phyloP scores from a whole-genome alignment of 1,140 invertebrate species.

The Trichonephila clavata region DNA sequence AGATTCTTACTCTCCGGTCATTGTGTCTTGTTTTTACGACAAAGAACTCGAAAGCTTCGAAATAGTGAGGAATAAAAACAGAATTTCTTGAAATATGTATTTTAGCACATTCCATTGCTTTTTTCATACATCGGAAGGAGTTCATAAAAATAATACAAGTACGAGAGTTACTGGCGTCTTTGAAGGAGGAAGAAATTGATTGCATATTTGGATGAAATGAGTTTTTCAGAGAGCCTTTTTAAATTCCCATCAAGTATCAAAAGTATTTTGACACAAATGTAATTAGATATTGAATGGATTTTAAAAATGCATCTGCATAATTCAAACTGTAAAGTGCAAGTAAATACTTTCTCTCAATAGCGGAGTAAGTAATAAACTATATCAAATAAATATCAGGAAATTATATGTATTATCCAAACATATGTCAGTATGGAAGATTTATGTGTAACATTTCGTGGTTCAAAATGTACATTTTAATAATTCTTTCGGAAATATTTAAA shows the following conservation, averaged over 20 bases:
- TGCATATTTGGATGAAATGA: background rate
- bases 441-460: no score
- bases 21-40: constrained; percentile 31
- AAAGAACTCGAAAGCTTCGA: constrained; percentile 2
- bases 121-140: background rate
- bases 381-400: no score
- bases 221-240: background rate
- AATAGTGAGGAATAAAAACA: background rate
- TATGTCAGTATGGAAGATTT: no score
- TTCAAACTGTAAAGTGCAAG: background rate
- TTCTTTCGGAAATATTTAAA: no score
- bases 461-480: no score
- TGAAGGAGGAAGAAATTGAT: background rate
- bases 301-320: background rate
- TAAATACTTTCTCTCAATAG: background rate
- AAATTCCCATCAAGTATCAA: background rate
- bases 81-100: constrained; percentile 35
- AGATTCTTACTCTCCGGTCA: constrained; percentile 29
- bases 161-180: background rate
- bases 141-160: background rate
- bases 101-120: background rate
- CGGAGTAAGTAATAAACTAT: no score
- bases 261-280: background rate
- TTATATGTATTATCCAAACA: no score
- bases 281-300: background rate